These are phyloP conservation scores for Kobus ellipsiprymnus DNA, from an alignment of 2,113 vertebrate genomes.

Conservation along the genomic window DNA sequence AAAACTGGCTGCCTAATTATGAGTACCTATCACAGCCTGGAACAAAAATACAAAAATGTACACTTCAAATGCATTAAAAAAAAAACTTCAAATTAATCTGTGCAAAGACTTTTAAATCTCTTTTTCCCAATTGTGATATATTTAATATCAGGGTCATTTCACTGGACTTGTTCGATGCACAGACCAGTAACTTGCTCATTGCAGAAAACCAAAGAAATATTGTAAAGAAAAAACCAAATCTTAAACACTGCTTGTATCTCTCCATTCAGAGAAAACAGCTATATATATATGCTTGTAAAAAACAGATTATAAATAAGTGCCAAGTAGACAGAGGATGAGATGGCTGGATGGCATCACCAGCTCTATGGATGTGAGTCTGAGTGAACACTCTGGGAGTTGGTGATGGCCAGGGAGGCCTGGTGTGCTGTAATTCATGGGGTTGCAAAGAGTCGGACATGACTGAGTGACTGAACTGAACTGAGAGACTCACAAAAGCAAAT, in stretches of 20 bases:
- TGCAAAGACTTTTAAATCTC: not conserved
- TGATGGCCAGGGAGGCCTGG: too few species aligned
- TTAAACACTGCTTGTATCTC: not conserved
- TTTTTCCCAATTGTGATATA: not conserved
- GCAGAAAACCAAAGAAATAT: not conserved
- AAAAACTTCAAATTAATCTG: constrained; percentile 11
- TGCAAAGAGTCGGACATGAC: too few species aligned
- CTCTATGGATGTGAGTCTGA: too few species aligned
- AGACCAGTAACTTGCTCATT: not conserved
- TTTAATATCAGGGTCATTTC: not conserved
- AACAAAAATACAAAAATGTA: constrained; percentile 12
- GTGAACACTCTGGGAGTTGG: too few species aligned
- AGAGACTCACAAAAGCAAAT: not conserved
- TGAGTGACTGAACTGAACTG: too few species aligned
- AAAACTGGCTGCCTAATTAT: constrained; percentile 28
- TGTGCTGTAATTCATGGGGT: too few species aligned
- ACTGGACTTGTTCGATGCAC: not conserved
- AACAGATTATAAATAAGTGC: not conserved
- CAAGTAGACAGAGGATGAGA: not conserved
- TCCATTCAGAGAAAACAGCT: not conserved
- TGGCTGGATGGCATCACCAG: too few species aligned
- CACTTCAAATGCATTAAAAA: not conserved
- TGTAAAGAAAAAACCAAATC: not conserved
- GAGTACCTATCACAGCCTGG: not conserved
- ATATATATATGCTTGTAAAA: not conserved